These are phyloP conservation scores for Lucilia sericata DNA, from an alignment of 1,140 invertebrate species.

Conservation along the genomic window DNA sequence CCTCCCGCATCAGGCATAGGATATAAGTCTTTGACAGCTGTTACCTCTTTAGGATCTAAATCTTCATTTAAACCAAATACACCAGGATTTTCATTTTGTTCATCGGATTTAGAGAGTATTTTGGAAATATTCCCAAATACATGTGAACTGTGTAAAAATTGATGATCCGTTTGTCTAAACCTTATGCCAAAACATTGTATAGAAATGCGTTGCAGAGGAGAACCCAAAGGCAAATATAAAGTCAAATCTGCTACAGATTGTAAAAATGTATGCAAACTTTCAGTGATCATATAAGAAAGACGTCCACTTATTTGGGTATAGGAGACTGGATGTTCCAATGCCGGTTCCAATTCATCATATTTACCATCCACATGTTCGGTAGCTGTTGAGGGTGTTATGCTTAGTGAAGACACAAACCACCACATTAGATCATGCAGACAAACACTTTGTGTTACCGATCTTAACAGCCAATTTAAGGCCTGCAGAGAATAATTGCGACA, in stretches of 20 bases:
- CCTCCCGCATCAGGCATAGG: conserved; percentile 51
- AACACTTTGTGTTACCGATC: conserved; percentile 90
- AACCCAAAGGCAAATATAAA: conserved; percentile 88
- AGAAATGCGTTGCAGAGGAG: conserved; percentile 90
- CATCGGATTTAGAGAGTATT: conserved; percentile 93
- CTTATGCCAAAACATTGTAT: conserved; percentile 93
- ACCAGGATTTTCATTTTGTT: conserved; percentile 72
- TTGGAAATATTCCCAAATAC: conserved; percentile 97
- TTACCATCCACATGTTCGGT: conserved; percentile 53
- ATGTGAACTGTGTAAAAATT: conserved; percentile 92
- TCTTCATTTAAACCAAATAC: conserved; percentile 52
- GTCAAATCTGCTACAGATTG: conserved; percentile 94
- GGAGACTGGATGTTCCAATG: conserved; percentile 85
- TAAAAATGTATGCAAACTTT: conserved; percentile 87
- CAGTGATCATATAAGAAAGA: conserved; percentile 81
- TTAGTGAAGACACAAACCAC: conserved; percentile 90
- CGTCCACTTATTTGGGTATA: conserved; percentile 85
- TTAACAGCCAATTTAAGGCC: conserved; percentile 94
- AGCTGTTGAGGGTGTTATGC: conserved; percentile 64
- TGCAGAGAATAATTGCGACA: conserved; percentile 86
- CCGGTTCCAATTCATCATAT: conserved; percentile 66
- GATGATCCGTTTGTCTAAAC: conserved; percentile 89
- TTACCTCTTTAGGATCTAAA: conserved; percentile 36
- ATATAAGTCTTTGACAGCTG: conserved; percentile 54
- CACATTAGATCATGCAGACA: conserved; percentile 94